These are phyloP conservation scores for Drosophila erecta DNA, from an alignment of 1,140 invertebrate genomes.

Conservation along the genomic window DNA sequence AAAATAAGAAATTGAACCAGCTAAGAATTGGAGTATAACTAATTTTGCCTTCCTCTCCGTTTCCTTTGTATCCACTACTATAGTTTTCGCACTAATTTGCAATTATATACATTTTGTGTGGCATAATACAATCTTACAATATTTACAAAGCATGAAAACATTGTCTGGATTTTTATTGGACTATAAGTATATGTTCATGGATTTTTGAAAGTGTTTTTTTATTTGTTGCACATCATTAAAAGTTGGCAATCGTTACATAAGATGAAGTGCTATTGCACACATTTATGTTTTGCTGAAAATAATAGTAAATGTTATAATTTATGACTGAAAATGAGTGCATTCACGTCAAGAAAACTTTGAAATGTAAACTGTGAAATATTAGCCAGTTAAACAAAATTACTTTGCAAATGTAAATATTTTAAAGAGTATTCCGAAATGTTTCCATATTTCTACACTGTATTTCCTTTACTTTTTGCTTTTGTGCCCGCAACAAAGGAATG, in stretches of 20 bases:
- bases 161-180: no score
- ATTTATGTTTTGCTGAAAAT: no score
- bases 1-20: constrained; percentile 50
- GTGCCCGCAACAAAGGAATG: constrained; percentile 38
- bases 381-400: no score
- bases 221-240: not conserved
- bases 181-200: not conserved
- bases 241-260: not conserved
- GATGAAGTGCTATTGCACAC: not conserved
- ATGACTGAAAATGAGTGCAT: no score
- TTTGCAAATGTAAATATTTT: not conserved
- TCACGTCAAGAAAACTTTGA: no score
- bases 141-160: no score
- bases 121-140: no score
- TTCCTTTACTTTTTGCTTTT: not conserved
- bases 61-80: not conserved
- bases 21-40: constrained; percentile 39
- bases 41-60: constrained; percentile 6
- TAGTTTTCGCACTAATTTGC: not conserved
- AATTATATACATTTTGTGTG: not conserved
- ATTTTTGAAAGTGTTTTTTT: not conserved
- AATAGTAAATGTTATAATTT: no score
- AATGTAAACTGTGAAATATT: no score
- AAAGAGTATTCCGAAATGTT: constrained; percentile 5
- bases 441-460: not conserved